Conservation (phyloP, 2,113 vertebrate species). For the Chloropsis cyanopogon region DNA sequence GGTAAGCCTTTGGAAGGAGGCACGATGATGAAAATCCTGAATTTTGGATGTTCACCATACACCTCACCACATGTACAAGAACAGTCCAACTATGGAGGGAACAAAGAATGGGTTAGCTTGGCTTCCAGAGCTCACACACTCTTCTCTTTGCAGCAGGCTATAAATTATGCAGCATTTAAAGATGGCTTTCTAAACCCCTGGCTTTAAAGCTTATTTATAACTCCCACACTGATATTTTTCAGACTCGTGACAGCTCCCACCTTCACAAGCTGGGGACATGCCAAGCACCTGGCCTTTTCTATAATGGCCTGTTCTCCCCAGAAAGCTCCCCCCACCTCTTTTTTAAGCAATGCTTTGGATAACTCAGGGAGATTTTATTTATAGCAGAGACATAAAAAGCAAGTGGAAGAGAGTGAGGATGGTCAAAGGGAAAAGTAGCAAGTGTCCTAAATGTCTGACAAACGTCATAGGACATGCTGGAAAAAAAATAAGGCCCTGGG, state of each 20-base stretch:
- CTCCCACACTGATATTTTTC: constrained; percentile 75
- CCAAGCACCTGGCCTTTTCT: constrained; percentile 75
- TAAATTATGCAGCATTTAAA: constrained; percentile 77
- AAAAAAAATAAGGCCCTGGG: not conserved
- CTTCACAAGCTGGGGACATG: constrained; percentile 66
- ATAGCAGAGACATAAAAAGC: constrained; percentile 40
- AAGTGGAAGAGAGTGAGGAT: not conserved
- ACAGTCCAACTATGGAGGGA: not conserved
- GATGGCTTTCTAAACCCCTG: constrained; percentile 72
- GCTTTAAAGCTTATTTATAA: constrained; percentile 75
- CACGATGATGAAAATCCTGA: not conserved
- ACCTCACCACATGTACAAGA: not conserved
- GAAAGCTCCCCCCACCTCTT: constrained; percentile 22
- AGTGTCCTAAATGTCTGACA: not conserved
- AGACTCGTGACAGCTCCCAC: constrained; percentile 72
- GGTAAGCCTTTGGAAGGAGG: not conserved
- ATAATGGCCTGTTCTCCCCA: constrained; percentile 56
- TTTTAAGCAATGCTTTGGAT: constrained; percentile 39
- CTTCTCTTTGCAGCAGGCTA: constrained; percentile 48
- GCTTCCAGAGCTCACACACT: constrained; percentile 60
- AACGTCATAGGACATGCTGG: not conserved
- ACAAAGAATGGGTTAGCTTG: constrained; percentile 34
- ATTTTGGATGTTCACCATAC: not conserved
- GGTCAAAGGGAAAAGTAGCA: constrained; percentile 32
- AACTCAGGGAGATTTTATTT: constrained; percentile 39